Percentiles rank a stretch among this genome's conserved stretches.
Conservation (phyloP, 2,888 invertebrate species). For the Trissolcus brochymenae region DNA sequence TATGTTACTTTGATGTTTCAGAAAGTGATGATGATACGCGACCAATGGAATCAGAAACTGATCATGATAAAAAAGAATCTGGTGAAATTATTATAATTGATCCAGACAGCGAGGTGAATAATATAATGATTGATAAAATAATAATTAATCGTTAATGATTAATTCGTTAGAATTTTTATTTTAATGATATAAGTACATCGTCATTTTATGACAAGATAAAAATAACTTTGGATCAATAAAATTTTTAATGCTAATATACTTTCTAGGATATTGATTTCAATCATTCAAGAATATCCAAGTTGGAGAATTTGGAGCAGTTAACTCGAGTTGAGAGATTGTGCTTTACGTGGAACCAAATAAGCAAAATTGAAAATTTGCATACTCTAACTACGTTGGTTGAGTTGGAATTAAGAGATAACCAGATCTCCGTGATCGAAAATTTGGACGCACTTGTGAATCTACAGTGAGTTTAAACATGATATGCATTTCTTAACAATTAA, state of each 20-base stretch:
- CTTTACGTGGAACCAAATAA: conserved; percentile 96
- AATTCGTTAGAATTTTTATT: conserved; percentile 12
- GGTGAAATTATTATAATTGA: conserved; percentile 83
- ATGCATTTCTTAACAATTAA: not conserved
- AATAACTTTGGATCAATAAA: not conserved
- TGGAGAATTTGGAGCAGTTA: conserved; percentile 89
- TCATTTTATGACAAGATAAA: not conserved
- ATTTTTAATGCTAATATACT: conserved; percentile 17
- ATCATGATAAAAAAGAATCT: conserved; percentile 70
- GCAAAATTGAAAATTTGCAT: conserved; percentile 92
- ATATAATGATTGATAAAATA: too few species aligned
- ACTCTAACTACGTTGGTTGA: conserved; percentile 87
- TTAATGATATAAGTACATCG: not conserved
- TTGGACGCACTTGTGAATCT: conserved; percentile 91
- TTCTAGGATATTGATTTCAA: conserved; percentile 88
- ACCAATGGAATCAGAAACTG: conserved; percentile 64
- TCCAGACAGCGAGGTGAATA: conserved; percentile 79
- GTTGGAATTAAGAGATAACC: conserved; percentile 97
- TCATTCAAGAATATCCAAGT: conserved; percentile 89
- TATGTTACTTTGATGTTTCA: conserved; percentile 17
- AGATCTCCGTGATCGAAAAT: conserved; percentile 94
- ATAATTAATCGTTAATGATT: too few species aligned
- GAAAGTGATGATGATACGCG: conserved; percentile 66
- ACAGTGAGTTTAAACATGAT: conserved; percentile 81
- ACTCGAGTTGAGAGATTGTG: conserved; percentile 87